These are phyloP conservation scores for Umimayanthus kanabou DNA, from an alignment of 92 coral and sea anemone genomes.

Conservation along the genomic window DNA sequence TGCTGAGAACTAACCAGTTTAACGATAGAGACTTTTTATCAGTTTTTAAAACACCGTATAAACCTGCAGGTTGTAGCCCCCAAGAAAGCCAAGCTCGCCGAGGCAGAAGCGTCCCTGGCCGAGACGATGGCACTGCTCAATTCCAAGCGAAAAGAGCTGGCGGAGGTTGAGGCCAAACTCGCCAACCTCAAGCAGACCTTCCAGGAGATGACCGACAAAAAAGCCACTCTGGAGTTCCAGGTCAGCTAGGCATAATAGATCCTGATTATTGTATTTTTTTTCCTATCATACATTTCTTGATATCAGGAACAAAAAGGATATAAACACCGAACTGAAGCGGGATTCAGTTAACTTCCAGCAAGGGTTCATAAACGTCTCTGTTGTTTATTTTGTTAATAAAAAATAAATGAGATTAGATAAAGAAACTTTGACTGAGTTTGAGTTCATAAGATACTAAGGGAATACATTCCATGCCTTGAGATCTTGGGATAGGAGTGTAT, in stretches of 20 bases:
- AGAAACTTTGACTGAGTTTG: too few relatives aligned
- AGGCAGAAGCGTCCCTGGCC: slow-evolving; percentile 93
- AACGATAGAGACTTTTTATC: too few relatives aligned
- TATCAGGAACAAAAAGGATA: background rate
- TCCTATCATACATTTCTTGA: background rate
- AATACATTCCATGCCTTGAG: too few relatives aligned
- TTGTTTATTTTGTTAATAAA: too few relatives aligned
- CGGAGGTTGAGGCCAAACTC: slow-evolving; percentile 95
- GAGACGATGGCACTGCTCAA: slow-evolving; percentile 92
- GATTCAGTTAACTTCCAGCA: too few relatives aligned
- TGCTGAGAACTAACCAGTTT: too few relatives aligned
- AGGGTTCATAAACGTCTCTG: too few relatives aligned
- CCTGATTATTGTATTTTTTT: too few relatives aligned
- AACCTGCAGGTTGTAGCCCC: slow-evolving; percentile 89
- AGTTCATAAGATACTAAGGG: too few relatives aligned
- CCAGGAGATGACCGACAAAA: slow-evolving; percentile 97
- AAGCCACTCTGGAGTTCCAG: slow-evolving; percentile 96
- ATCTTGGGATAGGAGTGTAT: too few relatives aligned
- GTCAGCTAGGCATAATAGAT: slow-evolving; percentile 23
- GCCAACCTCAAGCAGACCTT: slow-evolving; percentile 90
- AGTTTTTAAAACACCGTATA: background rate
- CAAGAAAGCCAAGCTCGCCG: slow-evolving; percentile 90
- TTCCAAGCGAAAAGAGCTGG: slow-evolving; percentile 88
- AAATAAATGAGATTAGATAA: too few relatives aligned
- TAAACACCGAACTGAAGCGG: too few relatives aligned